A percentile compares a stretch with the other conserved stretches of the same genome.
phyloP scores from a whole-genome alignment of 2,113 vertebrate genomes.

The Lonchura striata region DNA sequence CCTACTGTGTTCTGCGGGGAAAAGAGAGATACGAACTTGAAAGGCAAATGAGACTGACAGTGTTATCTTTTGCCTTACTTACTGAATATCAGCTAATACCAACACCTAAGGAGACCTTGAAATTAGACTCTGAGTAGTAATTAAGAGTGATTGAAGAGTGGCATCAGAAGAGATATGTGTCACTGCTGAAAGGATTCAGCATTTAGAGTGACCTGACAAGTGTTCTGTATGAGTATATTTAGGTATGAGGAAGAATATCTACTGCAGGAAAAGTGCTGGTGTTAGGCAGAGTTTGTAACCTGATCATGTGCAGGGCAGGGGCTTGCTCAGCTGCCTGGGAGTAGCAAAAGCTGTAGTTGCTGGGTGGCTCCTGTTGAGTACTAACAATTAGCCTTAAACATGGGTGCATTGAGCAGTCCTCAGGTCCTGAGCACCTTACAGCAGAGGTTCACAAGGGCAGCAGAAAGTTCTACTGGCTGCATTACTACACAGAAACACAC shows the following conservation, averaged over 20 bases:
- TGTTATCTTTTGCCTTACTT: slow-evolving; percentile 30
- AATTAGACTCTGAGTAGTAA: slow-evolving; percentile 39
- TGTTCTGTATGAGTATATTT: slow-evolving; percentile 9
- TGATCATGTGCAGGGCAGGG: not conserved
- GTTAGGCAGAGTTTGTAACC: slow-evolving; percentile 56
- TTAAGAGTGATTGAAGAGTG: slow-evolving; percentile 57
- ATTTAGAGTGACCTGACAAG: slow-evolving; percentile 20
- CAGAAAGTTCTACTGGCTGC: slow-evolving; percentile 30
- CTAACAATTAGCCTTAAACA: slow-evolving; percentile 8
- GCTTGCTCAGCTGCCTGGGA: slow-evolving; percentile 42
- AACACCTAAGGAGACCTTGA: slow-evolving; percentile 52
- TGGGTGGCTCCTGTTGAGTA: not conserved
- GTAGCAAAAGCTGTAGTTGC: slow-evolving; percentile 52
- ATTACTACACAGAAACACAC: not conserved
- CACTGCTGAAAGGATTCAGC: slow-evolving; percentile 31
- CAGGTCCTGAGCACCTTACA: not conserved
- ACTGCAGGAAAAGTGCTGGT: slow-evolving; percentile 38
- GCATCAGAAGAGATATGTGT: slow-evolving; percentile 48
- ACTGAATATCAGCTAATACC: slow-evolving; percentile 32
- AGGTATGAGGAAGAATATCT: slow-evolving; percentile 20
- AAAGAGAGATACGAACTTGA: slow-evolving; percentile 49
- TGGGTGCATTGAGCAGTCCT: slow-evolving; percentile 28
- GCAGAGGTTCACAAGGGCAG: slow-evolving; percentile 57
- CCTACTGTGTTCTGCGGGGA: slow-evolving; percentile 55
- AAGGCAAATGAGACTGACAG: slow-evolving; percentile 19